Conservation (phyloP, 1,140 invertebrate species). For the Drosophila nannoptera region DNA sequence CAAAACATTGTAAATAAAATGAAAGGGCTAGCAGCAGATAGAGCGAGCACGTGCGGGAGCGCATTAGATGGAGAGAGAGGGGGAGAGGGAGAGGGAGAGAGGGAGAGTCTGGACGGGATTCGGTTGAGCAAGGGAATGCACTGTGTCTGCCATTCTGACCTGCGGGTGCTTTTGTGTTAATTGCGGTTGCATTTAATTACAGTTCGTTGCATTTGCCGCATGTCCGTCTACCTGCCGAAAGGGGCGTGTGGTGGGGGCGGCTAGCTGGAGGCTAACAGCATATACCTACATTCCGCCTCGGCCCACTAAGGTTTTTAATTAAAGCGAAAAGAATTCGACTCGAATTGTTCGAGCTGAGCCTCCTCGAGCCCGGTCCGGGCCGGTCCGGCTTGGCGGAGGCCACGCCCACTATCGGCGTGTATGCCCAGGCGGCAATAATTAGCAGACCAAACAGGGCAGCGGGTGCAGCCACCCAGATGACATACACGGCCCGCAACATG, state of each 20-base stretch:
- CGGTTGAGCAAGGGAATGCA: constrained; percentile 5
- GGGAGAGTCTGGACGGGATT: constrained; percentile 1
- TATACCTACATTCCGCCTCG: constrained; percentile 13
- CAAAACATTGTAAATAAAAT: constrained; percentile 75
- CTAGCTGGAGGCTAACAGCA: constrained; percentile 4
- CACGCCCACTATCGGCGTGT: constrained; percentile 12
- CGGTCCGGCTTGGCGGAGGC: background rate
- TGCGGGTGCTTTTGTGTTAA: constrained; percentile 77
- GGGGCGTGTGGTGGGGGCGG: background rate
- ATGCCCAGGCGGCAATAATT: constrained; percentile 34
- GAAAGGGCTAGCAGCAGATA: constrained; percentile 20
- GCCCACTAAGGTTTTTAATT: constrained; percentile 68
- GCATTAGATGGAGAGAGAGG: background rate
- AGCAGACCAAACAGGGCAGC: constrained; percentile 21
- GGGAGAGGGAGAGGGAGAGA: background rate
- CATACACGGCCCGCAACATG: constrained; percentile 25
- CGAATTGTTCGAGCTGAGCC: constrained; percentile 1
- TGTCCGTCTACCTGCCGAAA: constrained; percentile 13
- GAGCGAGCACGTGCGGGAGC: background rate
- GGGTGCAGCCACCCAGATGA: constrained; percentile 18
- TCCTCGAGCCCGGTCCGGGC: background rate
- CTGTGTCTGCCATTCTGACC: constrained; percentile 65
- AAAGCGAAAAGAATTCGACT: constrained; percentile 63
- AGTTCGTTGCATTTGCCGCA: constrained; percentile 60
- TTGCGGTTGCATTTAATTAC: constrained; percentile 78